A percentile compares a stretch with the other conserved stretches of the same genome.
Evolutionary conservation across 2,888 invertebrate genomes (phyloP).

Genomic region (Drosophila pseudotakahashii): DNA sequence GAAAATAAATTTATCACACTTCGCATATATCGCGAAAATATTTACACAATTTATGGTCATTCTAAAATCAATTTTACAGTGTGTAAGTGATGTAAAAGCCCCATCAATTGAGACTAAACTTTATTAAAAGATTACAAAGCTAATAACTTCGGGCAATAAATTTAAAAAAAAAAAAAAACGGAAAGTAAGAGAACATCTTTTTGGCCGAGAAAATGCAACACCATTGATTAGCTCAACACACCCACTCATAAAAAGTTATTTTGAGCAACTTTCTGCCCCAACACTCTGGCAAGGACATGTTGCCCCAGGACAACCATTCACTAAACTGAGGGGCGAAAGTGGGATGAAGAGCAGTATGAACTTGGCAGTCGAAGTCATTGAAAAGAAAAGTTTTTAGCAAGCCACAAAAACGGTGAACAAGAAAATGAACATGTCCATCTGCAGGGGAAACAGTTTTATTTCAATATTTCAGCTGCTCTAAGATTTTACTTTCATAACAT

Average conservation of each 20-base stretch:
- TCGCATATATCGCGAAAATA: constrained; percentile 8
- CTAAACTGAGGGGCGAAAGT: constrained; percentile 19
- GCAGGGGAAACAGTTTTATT: constrained; percentile 45
- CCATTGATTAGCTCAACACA: constrained; percentile 71
- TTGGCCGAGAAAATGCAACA: constrained; percentile 46
- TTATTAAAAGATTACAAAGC: constrained; percentile 58
- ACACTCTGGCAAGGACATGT: constrained; percentile 60
- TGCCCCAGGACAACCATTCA: constrained; percentile 47
- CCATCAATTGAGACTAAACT: constrained; percentile 49
- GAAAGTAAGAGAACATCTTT: constrained; percentile 10
- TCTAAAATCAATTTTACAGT: not conserved
- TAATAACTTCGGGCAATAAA: constrained; percentile 60
- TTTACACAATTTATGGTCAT: constrained; percentile 12
- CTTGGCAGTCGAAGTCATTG: constrained; percentile 59
- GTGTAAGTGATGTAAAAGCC: constrained; percentile 5
- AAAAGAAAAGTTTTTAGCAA: constrained; percentile 57
- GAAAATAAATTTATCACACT: not conserved
- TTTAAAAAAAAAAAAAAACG: constrained; percentile 19
- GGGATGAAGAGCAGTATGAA: constrained; percentile 55
- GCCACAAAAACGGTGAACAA: constrained; percentile 33
- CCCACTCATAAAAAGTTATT: constrained; percentile 46
- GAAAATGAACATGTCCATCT: constrained; percentile 41
- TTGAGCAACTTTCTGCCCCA: constrained; percentile 63
- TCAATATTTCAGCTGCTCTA: constrained; percentile 8
- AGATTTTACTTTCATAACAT: constrained; percentile 3